A percentile compares a stretch with the other conserved stretches of the same genome.
These are phyloP conservation scores for Platycheirus rosarum DNA, from an alignment of 2,888 invertebrate genomes.

Conservation along the genomic window DNA sequence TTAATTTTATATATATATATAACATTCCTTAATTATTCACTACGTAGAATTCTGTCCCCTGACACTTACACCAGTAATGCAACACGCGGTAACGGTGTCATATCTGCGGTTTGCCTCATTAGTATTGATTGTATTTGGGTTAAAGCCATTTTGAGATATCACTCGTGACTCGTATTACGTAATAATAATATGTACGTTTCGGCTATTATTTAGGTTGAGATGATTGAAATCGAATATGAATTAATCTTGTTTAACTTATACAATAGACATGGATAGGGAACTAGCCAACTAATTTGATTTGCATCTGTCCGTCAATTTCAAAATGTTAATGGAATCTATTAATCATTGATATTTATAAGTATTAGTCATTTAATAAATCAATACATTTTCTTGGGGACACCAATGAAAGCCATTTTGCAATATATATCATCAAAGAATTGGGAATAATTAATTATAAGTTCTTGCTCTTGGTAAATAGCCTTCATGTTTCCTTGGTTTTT, in stretches of 20 bases:
- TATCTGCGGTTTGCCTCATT: conserved; percentile 61
- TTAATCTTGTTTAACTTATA: conserved; percentile 21
- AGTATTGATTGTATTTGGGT: conserved; percentile 50
- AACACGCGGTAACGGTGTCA: conserved; percentile 49
- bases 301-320: not conserved
- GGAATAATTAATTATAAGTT: too few species aligned
- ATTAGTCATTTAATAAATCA: too few species aligned
- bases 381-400: too few species aligned
- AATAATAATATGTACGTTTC: conserved; percentile 28
- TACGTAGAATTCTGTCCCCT: too few species aligned
- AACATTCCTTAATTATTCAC: too few species aligned
- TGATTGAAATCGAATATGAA: conserved; percentile 48
- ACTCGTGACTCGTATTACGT: conserved; percentile 53
- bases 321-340: not conserved
- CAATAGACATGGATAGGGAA: not conserved
- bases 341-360: not conserved
- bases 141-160: conserved; percentile 50
- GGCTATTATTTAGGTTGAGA: conserved; percentile 45
- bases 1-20: too few species aligned
- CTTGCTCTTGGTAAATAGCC: too few species aligned
- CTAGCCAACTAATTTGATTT: not conserved
- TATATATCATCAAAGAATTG: too few species aligned
- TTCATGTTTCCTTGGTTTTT: too few species aligned
- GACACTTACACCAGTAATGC: conserved; percentile 16
- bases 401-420: too few species aligned